Evolutionary conservation across 2,113 vertebrate species (phyloP), one percentile per base, ranked within the genome.

Genomic region (Stegostoma tigrinum): DNA sequence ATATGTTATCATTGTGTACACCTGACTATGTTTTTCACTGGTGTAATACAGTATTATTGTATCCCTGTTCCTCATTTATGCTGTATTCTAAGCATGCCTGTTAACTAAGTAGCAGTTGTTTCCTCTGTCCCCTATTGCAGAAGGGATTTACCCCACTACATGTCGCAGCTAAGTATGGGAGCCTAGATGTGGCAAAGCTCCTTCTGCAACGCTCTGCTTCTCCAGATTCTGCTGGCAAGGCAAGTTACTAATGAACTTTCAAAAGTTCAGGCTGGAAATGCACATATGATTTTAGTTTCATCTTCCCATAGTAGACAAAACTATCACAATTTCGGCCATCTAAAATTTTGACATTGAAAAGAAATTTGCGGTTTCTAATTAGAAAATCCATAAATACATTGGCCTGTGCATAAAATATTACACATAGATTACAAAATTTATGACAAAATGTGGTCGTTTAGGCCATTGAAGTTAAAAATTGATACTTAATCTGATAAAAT

Each of bases 61-160:
- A 34, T 95, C 93, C 64, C 45, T 72, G 42, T 67, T 94, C 61
- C 24, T 94, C 72, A 95, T 95, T 72, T 95, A 95, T 95, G 48
- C 38, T 72, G 67, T 95, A 72, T 72, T 95, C 67, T 68, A 95
- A 72, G 93, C 67, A 95, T 95, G 93, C 67, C 42, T 95, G 42
- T 72, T 95, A 30, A 95, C 93, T 95, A 95, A 95, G 93, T 95
- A 52, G 93, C 67, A 95, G 93, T 95, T 95, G 24, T 95, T 48
- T 95, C 68, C 93, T 95, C 93, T 95, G 93, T 95, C 67, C 42
- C 93, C 93, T 95, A 72, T 96, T 96, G 89, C 98, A 99, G 99
- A 99, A 99, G 97, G 99, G 99, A 94, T 99, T 99, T 95, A 99
- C 99, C 14, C 99, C 99, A 0, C 96, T 99, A 95, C 99, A 99